A percentile compares a stretch with the other conserved stretches of the same genome.
These are phyloP conservation scores for Thomomys bottae DNA, from an alignment of 2,113 vertebrate species.

Conservation along the genomic window DNA sequence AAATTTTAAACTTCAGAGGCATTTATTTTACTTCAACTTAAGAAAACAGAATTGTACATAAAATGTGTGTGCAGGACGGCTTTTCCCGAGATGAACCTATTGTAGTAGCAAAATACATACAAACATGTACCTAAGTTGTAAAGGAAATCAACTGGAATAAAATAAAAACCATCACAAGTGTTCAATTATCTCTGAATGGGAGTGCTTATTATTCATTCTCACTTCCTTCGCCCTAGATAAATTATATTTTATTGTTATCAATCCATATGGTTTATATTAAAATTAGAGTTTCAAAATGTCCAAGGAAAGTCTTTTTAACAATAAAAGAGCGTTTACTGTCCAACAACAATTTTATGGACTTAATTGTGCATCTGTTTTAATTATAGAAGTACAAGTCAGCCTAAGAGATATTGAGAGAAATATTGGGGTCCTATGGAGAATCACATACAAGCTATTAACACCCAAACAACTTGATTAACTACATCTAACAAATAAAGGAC, in stretches of 20 bases:
- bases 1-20: not conserved
- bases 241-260: not conserved
- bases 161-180: not conserved
- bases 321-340: not conserved
- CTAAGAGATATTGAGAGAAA: not conserved
- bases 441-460: not conserved
- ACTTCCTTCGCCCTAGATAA: not conserved
- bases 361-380: not conserved
- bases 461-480: not conserved
- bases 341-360: not conserved
- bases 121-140: not conserved
- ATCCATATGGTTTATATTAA: not conserved
- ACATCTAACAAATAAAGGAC: not conserved
- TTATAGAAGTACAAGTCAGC: not conserved
- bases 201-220: not conserved
- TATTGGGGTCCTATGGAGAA: too few relatives aligned
- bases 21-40: not conserved
- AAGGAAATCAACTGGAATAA: not conserved
- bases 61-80: not conserved
- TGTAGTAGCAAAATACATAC: not conserved
- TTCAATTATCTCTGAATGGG: conserved; percentile 8
- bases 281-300: not conserved
- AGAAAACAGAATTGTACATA: conserved; percentile 20
- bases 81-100: not conserved
- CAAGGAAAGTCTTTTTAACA: conserved; percentile 16